Evolutionary conservation across 2,797 vertebrate genomes (phyloP), one percentile per base, ranked within the genome.

Genomic region (Schizopygopsis malacanthus): DNA sequence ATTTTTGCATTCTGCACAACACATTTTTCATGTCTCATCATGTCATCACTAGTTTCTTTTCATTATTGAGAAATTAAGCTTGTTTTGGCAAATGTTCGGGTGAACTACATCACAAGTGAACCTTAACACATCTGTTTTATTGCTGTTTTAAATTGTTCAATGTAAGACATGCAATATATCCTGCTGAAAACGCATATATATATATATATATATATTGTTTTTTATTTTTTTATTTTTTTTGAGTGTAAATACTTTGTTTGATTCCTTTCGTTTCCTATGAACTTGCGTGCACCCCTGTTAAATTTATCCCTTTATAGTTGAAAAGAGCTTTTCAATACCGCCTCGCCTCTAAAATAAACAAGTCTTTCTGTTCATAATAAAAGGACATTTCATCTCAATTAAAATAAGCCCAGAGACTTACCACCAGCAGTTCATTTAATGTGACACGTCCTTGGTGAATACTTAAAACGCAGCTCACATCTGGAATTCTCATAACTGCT

Each of bases 301-400:
- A 79, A 83, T 76, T 43, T 65, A 47, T 18, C 22, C 50, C 37
- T 75, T 8, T 82, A 79, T 70, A 52, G 78, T 76, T 63, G 47
- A 80, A 85, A 82, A 47, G 7, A 8, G 65, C 71, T 76, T 76
- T 54, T 81, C 41, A 79, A 59, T 54, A 45, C 5, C 4, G 18
- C 67, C 28, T 63, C 45, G 43, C 47, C 73, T 89, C 82, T 87
- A 85, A 87, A 85, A 70, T 72, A 88, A 90, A 87, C 83, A 83
- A 79, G 25, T 84, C 52, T 59, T 50, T 56, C 85, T 65, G 70
- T 50, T n/a, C 85, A 43, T 39, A 86, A 77, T 77, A 69, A 75
- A 82, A 78, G n/a, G 65, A 72, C 80, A 71, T 88, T 85, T 85
- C 33, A 79, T 88, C 83, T 88, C 84, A 82, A 78, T 85, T 86